Percentiles rank a stretch among this genome's conserved stretches.
Conservation (phyloP, 2,888 invertebrate species). For the Candidula unifasciata region DNA sequence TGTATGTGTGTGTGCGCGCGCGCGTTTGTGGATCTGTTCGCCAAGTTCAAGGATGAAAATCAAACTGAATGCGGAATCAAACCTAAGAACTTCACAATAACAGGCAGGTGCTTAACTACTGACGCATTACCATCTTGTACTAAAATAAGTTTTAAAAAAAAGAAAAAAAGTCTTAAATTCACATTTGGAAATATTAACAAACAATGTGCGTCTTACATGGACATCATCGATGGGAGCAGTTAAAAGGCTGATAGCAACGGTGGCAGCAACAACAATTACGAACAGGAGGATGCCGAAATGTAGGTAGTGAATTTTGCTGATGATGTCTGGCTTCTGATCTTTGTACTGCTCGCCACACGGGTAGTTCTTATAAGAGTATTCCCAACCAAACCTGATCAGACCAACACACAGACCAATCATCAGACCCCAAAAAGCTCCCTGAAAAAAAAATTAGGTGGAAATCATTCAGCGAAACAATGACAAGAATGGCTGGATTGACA, state of each 20-base stretch:
- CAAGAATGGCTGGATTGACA: no score
- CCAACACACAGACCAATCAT: constrained; percentile 80
- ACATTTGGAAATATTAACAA: no score
- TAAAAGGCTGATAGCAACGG: constrained; percentile 78
- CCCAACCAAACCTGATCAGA: constrained; percentile 79
- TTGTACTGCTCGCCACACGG: constrained; percentile 40
- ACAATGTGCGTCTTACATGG: constrained; percentile 73
- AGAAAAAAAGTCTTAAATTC: no score
- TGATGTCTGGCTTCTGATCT: constrained; percentile 65
- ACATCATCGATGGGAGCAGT: constrained; percentile 79
- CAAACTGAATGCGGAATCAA: no score
- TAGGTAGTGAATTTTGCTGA: constrained; percentile 77
- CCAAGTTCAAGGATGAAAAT: no score
- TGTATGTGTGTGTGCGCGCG: no score
- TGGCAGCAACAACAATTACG: constrained; percentile 75
- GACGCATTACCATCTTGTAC: no score
- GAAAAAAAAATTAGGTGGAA: constrained; percentile 32
- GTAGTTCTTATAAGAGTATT: constrained; percentile 78
- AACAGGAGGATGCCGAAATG: constrained; percentile 81
- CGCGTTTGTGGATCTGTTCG: no score
- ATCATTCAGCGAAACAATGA: no score
- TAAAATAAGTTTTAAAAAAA: no score
- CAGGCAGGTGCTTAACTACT: no score
- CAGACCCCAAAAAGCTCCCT: constrained; percentile 81
- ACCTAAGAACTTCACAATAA: no score